phyloP scores from a whole-genome alignment of 2,797 vertebrate genomes.

The Anguilla pacifica region DNA sequence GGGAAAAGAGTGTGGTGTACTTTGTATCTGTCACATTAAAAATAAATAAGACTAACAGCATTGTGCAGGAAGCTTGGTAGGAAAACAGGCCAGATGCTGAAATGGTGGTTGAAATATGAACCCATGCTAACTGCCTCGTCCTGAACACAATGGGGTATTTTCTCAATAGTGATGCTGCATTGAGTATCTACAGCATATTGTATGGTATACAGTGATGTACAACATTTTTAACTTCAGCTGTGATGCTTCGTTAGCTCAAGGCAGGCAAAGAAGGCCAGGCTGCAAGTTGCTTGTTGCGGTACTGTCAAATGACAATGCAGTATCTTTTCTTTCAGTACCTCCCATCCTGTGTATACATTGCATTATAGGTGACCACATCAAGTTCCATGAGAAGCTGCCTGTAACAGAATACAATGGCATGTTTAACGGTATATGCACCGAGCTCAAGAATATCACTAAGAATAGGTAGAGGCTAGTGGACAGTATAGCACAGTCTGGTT shows the following conservation, averaged over 20 bases:
- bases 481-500: neutral
- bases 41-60: neutral
- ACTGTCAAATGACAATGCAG: neutral
- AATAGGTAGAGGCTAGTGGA: neutral
- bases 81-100: neutral
- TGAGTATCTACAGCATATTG: neutral
- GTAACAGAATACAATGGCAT: neutral
- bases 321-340: neutral
- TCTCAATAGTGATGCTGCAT: neutral
- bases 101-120: neutral
- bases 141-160: neutral
- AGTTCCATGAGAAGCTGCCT: neutral
- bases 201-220: neutral
- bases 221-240: neutral
- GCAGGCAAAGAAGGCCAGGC: neutral
- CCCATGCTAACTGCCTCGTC: neutral
- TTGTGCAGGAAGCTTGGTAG: neutral
- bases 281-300: neutral
- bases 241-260: neutral
- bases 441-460: neutral
- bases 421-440: neutral
- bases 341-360: neutral
- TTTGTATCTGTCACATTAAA: conserved; percentile 2
- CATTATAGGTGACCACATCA: neutral
- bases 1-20: neutral